These are phyloP conservation scores for Mirza zaza DNA, from an alignment of 2,113 vertebrate genomes.

Conservation along the genomic window DNA sequence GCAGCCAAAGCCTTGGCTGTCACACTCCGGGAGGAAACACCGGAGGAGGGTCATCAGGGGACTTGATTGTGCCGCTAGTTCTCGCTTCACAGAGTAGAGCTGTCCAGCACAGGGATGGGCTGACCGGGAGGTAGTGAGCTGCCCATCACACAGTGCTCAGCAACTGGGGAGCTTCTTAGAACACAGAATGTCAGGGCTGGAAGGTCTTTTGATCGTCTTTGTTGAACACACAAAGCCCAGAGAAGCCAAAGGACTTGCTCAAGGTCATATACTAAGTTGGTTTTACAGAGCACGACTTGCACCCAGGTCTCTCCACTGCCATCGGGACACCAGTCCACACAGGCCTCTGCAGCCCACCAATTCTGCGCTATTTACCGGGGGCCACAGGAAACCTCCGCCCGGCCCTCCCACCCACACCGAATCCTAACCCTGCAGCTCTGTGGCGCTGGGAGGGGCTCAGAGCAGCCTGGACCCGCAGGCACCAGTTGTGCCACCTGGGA, in stretches of 20 bases:
- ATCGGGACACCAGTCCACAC: not conserved
- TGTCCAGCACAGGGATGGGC: not conserved
- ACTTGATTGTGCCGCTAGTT: not conserved
- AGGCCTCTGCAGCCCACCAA: not conserved
- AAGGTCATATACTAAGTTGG: not conserved
- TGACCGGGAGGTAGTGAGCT: not conserved
- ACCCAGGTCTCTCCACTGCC: not conserved
- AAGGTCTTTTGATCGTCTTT: not conserved
- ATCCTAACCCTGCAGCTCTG: not conserved
- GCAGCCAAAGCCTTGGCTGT: not conserved
- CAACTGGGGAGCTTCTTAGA: not conserved
- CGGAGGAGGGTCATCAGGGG: not conserved
- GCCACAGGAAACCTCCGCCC: not conserved
- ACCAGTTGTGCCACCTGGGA: not conserved
- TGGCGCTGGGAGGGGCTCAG: not conserved
- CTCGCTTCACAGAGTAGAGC: not conserved
- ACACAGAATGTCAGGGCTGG: not conserved
- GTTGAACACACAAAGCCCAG: not conserved
- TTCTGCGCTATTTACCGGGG: accelerated
- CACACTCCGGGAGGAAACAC: not conserved
- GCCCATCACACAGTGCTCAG: not conserved
- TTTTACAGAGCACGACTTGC: not conserved
- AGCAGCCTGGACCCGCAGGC: not conserved
- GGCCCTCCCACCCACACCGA: accelerated
- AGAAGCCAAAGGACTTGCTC: not conserved